Conservation (phyloP, 1,140 invertebrate species). For the Andrena cerasifolii region DNA sequence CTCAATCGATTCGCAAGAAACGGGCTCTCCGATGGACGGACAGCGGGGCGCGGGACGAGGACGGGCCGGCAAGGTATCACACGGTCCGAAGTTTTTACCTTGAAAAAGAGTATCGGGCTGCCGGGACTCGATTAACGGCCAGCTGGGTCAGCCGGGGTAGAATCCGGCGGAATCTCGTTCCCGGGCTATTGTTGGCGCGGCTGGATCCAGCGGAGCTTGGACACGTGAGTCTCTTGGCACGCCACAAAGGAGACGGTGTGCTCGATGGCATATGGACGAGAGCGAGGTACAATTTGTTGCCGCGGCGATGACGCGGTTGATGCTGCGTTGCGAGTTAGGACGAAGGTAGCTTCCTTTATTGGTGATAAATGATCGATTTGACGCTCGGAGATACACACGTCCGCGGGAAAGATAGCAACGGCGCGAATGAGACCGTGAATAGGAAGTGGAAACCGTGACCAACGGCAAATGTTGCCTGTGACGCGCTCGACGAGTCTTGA, state of each 20-base stretch:
- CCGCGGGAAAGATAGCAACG: neutral
- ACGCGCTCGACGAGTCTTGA: neutral
- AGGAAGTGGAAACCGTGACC: constrained; percentile 1
- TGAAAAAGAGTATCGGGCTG: constrained; percentile 32
- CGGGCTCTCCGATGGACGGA: constrained; percentile 34
- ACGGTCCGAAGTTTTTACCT: constrained; percentile 37
- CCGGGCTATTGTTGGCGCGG: constrained; percentile 14
- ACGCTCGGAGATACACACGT: neutral
- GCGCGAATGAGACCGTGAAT: too few species aligned
- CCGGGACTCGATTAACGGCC: constrained; percentile 27
- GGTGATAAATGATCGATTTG: neutral
- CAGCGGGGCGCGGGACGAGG: constrained; percentile 6
- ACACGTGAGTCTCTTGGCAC: neutral
- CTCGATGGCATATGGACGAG: too few species aligned
- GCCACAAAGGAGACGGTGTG: too few species aligned
- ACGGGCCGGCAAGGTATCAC: constrained; percentile 31
- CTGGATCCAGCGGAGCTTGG: neutral
- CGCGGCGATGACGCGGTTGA: too few species aligned
- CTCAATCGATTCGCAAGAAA: constrained; percentile 63
- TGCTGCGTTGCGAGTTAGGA: too few species aligned
- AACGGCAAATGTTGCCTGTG: neutral
- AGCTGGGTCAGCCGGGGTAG: neutral
- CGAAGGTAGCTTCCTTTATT: neutral
- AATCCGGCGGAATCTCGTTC: constrained; percentile 21
- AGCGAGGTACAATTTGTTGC: neutral